These are phyloP conservation scores for Charaxes varanes DNA, from an alignment of 1,140 invertebrate species.

Conservation along the genomic window DNA sequence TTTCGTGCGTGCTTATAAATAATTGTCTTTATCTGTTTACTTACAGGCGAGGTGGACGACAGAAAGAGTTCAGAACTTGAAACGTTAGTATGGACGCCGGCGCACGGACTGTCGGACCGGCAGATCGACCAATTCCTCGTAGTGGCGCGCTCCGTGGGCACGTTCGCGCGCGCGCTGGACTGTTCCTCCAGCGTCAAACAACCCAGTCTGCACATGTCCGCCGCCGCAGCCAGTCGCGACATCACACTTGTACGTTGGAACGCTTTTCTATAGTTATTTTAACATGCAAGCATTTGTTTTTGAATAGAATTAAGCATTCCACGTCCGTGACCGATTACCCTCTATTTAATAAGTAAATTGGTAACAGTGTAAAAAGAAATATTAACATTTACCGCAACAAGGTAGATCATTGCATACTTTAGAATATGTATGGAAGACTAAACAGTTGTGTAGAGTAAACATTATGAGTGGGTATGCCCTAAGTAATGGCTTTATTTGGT, in stretches of 20 bases:
- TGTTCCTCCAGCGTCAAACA: conserved; percentile 98
- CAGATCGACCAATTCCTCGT: conserved; percentile 99
- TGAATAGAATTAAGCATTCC: background rate
- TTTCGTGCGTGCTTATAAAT: background rate
- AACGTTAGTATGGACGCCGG: conserved; percentile 94
- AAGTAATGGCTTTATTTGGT: too few species aligned
- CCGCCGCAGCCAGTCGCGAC: conserved; percentile 97
- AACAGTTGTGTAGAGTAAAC: too few species aligned
- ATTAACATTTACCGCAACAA: too few species aligned
- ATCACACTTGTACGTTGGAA: conserved; percentile 86
- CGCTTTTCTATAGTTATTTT: background rate
- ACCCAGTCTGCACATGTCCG: conserved; percentile 98
- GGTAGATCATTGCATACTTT: too few species aligned
- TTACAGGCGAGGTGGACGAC: conserved; percentile 82
- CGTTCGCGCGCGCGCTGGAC: conserved; percentile 98
- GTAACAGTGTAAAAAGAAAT: too few species aligned
- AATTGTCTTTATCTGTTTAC: background rate
- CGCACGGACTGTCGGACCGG: conserved; percentile 91
- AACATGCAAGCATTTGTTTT: background rate
- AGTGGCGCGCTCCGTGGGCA: conserved; percentile 97
- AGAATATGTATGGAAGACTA: too few species aligned
- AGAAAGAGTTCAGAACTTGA: conserved; percentile 89
- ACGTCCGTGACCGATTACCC: background rate
- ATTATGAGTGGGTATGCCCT: too few species aligned
- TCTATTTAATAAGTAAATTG: too few species aligned